Percentiles rank a stretch among this genome's conserved stretches.
Evolutionary conservation across 2,113 vertebrate genomes (phyloP).

Genomic region (Chloropsis hardwickii): DNA sequence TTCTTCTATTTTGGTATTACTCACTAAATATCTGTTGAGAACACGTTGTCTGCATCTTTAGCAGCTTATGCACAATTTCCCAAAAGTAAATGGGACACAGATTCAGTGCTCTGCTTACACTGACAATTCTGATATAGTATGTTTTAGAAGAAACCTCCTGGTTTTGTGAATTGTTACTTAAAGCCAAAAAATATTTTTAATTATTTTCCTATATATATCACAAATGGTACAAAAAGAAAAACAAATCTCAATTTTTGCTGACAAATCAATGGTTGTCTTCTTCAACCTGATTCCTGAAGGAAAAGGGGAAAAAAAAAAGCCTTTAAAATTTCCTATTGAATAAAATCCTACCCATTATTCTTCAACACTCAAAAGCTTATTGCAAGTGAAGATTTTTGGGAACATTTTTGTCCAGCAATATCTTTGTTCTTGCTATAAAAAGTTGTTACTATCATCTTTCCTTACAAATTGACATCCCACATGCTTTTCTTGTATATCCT

Average conservation of each 20-base stretch:
- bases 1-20: not conserved
- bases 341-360: not conserved
- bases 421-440: not conserved
- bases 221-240: not conserved
- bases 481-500: not conserved
- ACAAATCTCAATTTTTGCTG: not conserved
- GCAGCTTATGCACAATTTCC: not conserved
- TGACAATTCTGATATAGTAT: not conserved
- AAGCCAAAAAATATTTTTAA: not conserved
- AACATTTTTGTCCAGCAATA: slow-evolving; percentile 3
- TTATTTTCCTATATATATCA: not conserved
- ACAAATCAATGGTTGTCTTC: not conserved
- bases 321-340: not conserved
- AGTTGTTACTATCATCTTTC: not conserved
- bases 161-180: not conserved
- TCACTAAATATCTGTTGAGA: not conserved
- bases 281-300: not conserved
- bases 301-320: not conserved
- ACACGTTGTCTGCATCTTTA: not conserved
- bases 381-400: not conserved
- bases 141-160: not conserved
- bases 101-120: not conserved
- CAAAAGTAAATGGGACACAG: not conserved
- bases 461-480: not conserved
- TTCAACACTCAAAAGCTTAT: not conserved